Evolutionary conservation across 2,888 invertebrate species (phyloP).

Genomic region (Barypeithes pellucidus): DNA sequence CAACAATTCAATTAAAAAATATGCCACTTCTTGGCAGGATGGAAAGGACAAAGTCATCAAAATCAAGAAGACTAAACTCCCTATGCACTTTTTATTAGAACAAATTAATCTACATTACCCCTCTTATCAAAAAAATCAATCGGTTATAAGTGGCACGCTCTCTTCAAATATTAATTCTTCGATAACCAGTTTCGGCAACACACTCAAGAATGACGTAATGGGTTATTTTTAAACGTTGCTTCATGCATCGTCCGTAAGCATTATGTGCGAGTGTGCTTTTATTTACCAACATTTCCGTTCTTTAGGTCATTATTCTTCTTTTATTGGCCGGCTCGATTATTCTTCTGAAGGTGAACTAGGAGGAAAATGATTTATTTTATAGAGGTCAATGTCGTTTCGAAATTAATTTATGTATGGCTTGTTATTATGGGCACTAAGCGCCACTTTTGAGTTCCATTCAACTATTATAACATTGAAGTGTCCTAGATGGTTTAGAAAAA

Average conservation of each 20-base stretch:
- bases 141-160: not conserved
- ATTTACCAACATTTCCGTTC: constrained; percentile 34
- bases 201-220: constrained; percentile 25
- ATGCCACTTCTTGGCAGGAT: too few relatives aligned
- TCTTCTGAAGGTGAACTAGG: constrained; percentile 15
- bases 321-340: not conserved
- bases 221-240: constrained; percentile 27
- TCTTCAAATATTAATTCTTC: not conserved
- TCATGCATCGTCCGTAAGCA: constrained; percentile 10
- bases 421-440: too few relatives aligned
- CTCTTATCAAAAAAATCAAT: not conserved
- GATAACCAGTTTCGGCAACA: constrained; percentile 17
- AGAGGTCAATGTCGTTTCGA: constrained; percentile 1
- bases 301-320: constrained; percentile 33
- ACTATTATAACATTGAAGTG: too few relatives aligned
- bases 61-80: too few relatives aligned
- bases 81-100: too few relatives aligned
- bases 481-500: too few relatives aligned
- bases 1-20: too few relatives aligned
- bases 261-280: not conserved
- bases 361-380: constrained; percentile 13
- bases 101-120: too few relatives aligned
- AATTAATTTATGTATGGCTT: not conserved
- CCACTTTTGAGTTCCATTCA: too few relatives aligned
- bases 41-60: too few relatives aligned